phyloP scores from a whole-genome alignment of 2,113 vertebrate genomes.

The Bubo scandiacus region DNA sequence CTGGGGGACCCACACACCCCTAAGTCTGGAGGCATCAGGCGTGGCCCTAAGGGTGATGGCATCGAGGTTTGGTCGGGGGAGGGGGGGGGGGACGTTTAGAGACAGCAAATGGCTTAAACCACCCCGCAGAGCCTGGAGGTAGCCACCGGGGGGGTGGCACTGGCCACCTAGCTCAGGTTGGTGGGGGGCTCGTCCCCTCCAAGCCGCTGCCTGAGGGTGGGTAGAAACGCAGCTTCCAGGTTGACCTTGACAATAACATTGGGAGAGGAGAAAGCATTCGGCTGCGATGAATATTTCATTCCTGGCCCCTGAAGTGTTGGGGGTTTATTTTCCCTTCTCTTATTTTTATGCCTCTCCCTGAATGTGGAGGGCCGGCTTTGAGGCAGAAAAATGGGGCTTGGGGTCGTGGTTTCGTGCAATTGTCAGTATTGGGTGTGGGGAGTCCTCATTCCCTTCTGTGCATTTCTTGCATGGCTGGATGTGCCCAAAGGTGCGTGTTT shows the following conservation, averaged over 20 bases:
- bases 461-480: fast-evolving
- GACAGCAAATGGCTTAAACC: not conserved
- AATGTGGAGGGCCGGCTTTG: not conserved
- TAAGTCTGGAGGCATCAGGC: not conserved
- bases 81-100: not conserved
- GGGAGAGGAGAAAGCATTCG: not conserved
- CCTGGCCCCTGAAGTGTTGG: not conserved
- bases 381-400: not conserved
- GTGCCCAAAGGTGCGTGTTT: not conserved
- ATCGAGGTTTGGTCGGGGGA: not conserved
- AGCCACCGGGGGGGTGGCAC: no score
- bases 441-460: not conserved
- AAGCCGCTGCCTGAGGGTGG: not conserved
- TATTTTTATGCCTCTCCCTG: not conserved
- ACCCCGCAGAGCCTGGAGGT: not conserved
- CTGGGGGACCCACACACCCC: not conserved
- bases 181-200: not conserved
- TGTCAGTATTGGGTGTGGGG: fast-evolving
- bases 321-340: not conserved
- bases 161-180: not conserved
- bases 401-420: not conserved
- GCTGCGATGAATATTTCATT: not conserved
- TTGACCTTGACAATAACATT: conserved; percentile 79
- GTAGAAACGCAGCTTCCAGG: not conserved
- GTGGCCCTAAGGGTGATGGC: not conserved